These are phyloP conservation scores for Neotragus moschatus DNA, from an alignment of 2,113 vertebrate genomes.

Conservation along the genomic window DNA sequence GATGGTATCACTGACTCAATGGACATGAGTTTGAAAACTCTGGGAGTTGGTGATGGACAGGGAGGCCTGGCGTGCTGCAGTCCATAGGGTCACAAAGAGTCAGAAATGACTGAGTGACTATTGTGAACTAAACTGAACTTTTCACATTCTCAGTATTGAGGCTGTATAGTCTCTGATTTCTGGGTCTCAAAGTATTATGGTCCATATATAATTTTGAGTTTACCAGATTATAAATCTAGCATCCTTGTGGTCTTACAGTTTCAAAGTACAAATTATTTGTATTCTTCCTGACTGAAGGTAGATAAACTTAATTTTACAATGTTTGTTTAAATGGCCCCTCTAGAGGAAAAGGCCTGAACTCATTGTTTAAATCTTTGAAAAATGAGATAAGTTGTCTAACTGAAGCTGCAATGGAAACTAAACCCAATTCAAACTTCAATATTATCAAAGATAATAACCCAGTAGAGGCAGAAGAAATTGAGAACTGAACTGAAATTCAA, in stretches of 20 bases:
- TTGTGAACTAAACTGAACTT: not conserved
- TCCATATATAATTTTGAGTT: not conserved
- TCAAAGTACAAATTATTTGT: not conserved
- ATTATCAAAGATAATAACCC: not conserved
- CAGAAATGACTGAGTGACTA: not conserved
- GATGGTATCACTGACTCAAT: not conserved
- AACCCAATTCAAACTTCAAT: not conserved
- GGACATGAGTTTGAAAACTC: not conserved
- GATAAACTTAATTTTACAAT: not conserved
- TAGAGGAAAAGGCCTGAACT: not conserved
- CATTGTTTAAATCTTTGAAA: not conserved
- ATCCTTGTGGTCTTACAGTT: not conserved
- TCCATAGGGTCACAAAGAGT: not conserved
- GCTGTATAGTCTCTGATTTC: not conserved
- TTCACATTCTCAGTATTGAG: not conserved
- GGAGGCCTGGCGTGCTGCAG: not conserved
- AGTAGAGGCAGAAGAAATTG: not conserved
- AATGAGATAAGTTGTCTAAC: not conserved
- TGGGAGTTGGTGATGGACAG: not conserved
- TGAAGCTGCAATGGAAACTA: not conserved
- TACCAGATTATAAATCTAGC: not conserved
- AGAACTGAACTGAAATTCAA: not conserved
- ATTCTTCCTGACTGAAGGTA: not conserved
- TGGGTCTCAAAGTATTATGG: not conserved
- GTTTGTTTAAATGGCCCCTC: not conserved